A percentile compares a stretch with the other conserved stretches of the same genome.
phyloP scores from a whole-genome alignment of 2,888 invertebrate genomes.

The Drosophila demipolita region DNA sequence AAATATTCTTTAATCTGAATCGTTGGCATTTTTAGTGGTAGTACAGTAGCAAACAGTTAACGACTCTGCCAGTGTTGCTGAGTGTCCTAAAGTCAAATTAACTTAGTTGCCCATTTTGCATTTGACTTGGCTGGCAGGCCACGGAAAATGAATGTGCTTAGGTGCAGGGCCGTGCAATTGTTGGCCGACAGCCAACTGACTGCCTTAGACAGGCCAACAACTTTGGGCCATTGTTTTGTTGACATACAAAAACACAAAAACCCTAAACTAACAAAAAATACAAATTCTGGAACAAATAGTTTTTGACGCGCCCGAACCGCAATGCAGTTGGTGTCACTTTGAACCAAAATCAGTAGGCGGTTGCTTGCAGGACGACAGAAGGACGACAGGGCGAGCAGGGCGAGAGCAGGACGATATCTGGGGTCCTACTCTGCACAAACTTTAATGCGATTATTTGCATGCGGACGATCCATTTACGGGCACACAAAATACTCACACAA shows the following conservation, averaged over 20 bases:
- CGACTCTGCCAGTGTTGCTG: slow-evolving; percentile 1
- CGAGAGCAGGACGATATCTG: slow-evolving; percentile 12
- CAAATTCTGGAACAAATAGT: slow-evolving; percentile 66
- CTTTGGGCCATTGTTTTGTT: slow-evolving; percentile 66
- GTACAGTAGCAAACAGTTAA: slow-evolving; percentile 1
- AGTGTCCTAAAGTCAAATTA: slow-evolving; percentile 22
- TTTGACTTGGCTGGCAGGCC: slow-evolving; percentile 42
- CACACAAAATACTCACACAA: not conserved
- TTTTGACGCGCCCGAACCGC: slow-evolving; percentile 71
- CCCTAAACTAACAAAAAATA: slow-evolving; percentile 38
- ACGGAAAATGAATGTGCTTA: slow-evolving; percentile 46
- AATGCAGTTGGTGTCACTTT: slow-evolving; percentile 73
- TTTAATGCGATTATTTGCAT: slow-evolving; percentile 55
- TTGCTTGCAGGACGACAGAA: slow-evolving; percentile 11
- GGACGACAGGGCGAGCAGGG: no score
- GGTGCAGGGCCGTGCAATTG: slow-evolving; percentile 27
- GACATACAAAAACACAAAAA: slow-evolving; percentile 33
- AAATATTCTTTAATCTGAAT: slow-evolving; percentile 32
- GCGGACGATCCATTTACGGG: slow-evolving; percentile 17
- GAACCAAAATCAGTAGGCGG: slow-evolving; percentile 38
- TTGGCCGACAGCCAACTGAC: slow-evolving; percentile 66
- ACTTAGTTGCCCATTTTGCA: slow-evolving; percentile 21
- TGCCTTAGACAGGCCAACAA: slow-evolving; percentile 67
- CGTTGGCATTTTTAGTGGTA: slow-evolving; percentile 31
- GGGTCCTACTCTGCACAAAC: slow-evolving; percentile 27